Conservation (phyloP, 1,140 invertebrate genomes). For the Philotrypesis tridentata region DNA sequence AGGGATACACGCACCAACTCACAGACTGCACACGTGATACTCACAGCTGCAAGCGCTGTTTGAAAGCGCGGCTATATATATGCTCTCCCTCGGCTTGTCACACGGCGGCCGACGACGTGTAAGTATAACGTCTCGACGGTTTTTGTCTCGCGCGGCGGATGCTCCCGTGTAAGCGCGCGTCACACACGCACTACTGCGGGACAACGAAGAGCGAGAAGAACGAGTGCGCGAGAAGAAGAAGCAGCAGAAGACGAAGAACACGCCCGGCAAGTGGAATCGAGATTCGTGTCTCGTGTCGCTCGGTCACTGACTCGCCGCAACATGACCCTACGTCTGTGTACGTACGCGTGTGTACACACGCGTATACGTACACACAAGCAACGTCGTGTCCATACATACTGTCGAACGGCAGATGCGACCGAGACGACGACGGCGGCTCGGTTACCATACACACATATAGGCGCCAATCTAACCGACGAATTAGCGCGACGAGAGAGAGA, state of each 20-base stretch:
- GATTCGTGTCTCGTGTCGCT: conserved; percentile 57
- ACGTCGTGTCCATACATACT: not conserved
- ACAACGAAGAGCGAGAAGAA: not conserved
- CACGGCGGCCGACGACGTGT: too few relatives aligned
- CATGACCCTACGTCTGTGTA: not conserved
- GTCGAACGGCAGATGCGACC: conserved; percentile 6
- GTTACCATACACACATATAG: not conserved
- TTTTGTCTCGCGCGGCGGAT: conserved; percentile 17
- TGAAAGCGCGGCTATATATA: not conserved
- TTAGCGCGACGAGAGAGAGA: conserved; percentile 21
- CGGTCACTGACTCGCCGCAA: conserved; percentile 44
- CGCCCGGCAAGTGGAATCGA: conserved; percentile 54
- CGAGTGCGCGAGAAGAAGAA: conserved; percentile 19
- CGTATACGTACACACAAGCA: not conserved
- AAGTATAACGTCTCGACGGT: not conserved
- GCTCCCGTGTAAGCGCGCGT: too few relatives aligned
- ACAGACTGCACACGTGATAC: not conserved
- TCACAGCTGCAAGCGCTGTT: not conserved
- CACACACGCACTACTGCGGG: not conserved
- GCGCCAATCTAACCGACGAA: conserved; percentile 27
- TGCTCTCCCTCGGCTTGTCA: not conserved
- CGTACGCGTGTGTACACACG: not conserved
- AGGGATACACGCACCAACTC: not conserved
- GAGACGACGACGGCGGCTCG: not conserved
- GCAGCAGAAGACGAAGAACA: conserved; percentile 29